These are phyloP conservation scores for Torymus tubicola DNA, from an alignment of 2,888 invertebrate genomes.

Conservation along the genomic window DNA sequence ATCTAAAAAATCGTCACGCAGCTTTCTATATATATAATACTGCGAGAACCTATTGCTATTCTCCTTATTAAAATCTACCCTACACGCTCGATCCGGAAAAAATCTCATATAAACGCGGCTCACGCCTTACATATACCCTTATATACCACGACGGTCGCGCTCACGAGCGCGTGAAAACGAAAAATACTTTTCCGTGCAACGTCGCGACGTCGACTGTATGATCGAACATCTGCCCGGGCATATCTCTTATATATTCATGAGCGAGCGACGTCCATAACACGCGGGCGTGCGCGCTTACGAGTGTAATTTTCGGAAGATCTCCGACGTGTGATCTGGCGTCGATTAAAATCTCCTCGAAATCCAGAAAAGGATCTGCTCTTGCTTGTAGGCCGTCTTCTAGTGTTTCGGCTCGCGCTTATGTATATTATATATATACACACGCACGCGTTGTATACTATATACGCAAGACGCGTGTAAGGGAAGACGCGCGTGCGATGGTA, in stretches of 20 bases:
- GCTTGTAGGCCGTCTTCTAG: constrained; percentile 13
- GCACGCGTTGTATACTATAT: background rate
- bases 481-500: background rate
- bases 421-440: background rate
- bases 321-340: constrained; percentile 4
- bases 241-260: background rate
- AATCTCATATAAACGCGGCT: too few relatives aligned
- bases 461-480: background rate
- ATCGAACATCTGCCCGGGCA: constrained; percentile 26
- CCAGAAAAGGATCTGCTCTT: constrained; percentile 29
- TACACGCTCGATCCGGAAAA: too few relatives aligned
- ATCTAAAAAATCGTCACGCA: too few relatives aligned
- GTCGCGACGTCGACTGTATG: background rate
- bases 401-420: constrained; percentile 18
- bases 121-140: too few relatives aligned
- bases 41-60: too few relatives aligned
- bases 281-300: background rate
- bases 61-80: too few relatives aligned
- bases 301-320: constrained; percentile 30
- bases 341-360: constrained; percentile 51
- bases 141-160: background rate
- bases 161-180: constrained; percentile 16
- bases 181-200: constrained; percentile 29
- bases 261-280: background rate
- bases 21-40: too few relatives aligned